Conservation (phyloP, 2,113 vertebrate species). For the Perca flavescens region DNA sequence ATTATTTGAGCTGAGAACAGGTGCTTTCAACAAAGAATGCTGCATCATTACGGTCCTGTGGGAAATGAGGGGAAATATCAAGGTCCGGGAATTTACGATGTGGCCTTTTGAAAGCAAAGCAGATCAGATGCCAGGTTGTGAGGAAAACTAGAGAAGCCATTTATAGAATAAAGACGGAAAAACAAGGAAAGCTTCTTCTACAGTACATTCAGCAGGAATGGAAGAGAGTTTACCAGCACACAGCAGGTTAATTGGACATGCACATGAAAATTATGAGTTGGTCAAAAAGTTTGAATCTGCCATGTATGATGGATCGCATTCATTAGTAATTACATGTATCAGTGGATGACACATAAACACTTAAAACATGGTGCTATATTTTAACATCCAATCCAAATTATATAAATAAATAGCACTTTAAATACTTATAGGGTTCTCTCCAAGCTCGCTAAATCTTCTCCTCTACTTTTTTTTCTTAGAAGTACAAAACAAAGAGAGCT, state of each 20-base stretch:
- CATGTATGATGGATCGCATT: slow-evolving; percentile 49
- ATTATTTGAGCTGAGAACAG: slow-evolving; percentile 75
- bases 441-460: background rate
- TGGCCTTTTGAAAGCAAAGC: slow-evolving; percentile 59
- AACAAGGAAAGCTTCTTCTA: background rate
- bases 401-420: background rate
- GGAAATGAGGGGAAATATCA: slow-evolving; percentile 69
- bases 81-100: slow-evolving; percentile 60
- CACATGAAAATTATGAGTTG: slow-evolving; percentile 26
- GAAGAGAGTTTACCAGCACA: slow-evolving; percentile 26
- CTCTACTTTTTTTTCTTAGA: background rate
- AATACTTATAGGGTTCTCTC: background rate
- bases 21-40: slow-evolving; percentile 75
- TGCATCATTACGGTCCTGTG: slow-evolving; percentile 64
- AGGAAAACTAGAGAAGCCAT: slow-evolving; percentile 17
- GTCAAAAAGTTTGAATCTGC: slow-evolving; percentile 31
- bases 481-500: slow-evolving; percentile 2
- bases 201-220: background rate
- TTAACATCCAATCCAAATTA: background rate
- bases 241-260: slow-evolving; percentile 44
- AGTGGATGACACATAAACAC: slow-evolving; percentile 39
- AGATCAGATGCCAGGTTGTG: slow-evolving; percentile 50
- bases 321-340: slow-evolving; percentile 48
- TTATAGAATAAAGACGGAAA: slow-evolving; percentile 49
- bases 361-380: background rate